Base-by-base conservation (phyloP, 1,140 invertebrate species). In the Zaprionus ornatus region DNA sequence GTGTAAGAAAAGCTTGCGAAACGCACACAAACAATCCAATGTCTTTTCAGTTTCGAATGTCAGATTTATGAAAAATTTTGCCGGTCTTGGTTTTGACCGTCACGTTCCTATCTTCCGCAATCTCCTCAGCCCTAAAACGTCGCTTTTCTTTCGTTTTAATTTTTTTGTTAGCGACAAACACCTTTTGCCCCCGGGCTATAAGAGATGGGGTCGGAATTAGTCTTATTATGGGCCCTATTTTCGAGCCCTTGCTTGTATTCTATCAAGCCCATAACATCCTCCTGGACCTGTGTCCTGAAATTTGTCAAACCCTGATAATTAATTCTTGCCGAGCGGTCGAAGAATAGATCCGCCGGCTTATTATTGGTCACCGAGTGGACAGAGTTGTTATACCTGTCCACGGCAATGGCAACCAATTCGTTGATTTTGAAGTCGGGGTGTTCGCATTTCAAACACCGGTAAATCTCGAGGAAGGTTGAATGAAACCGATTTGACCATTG, bases 401-500 rank as follows among this genome's bases (percentile, higher is more conserved):
- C 63, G 0, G 35, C 4, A 4, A 67, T 73, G 1, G 37, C n/a
- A 5, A 55, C 56, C 25, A 66, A 19, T 13, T 73, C 62, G 0
- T 3, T 55, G 2, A 3, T 15, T 3, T 54, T 67, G 2, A 67
- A 54, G 1, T 13, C 62, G 0, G 27, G 52, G 19, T 37, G 12
- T 0, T 68, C 40, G 5, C 3, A 4, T 25, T 63, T 74, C 0
- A 74, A n/a, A 4, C 63, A 67, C 6, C 63, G 13, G n/a, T 40
- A 68, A 7, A 68, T 62, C 29, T 74, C 57, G 0, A 56, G 2
- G 12, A 68, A 68, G 0, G 65, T 74, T 1, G 37, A 74, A 21
- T 62, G 57, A 21, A 68, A 57, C 4, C 13, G 0, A 66, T 15
- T 3, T 66, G 72, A 1, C 52, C 21, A 10, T 68, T 62, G 0